Evolutionary conservation across 2,888 invertebrate species (phyloP).

Genomic region (Mycalesis mineus): DNA sequence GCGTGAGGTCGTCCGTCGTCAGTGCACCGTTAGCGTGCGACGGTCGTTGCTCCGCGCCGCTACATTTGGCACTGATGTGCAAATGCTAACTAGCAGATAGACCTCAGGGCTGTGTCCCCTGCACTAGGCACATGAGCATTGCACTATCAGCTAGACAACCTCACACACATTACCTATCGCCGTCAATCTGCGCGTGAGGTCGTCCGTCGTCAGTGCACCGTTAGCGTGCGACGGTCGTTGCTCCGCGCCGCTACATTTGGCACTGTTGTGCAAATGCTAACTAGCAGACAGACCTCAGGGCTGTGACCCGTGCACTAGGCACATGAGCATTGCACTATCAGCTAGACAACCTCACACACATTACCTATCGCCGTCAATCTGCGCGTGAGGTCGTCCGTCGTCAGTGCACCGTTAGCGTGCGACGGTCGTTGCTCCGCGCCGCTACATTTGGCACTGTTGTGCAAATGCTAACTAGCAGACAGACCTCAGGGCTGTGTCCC

Average conservation of each 20-base stretch:
- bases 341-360: not conserved
- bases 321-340: no score
- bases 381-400: not conserved
- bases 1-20: not conserved
- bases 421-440: conserved; percentile 56
- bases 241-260: conserved; percentile 36
- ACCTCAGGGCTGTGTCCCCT: no score
- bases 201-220: conserved; percentile 14
- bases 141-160: not conserved
- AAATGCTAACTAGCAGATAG: no score
- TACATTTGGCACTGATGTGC: no score
- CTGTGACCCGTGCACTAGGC: no score
- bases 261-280: no score
- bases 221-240: conserved; percentile 51
- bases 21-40: conserved; percentile 31
- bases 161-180: not conserved
- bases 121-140: no score
- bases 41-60: conserved; percentile 56
- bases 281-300: no score
- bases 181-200: not conserved
- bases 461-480: no score
- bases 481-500: no score
- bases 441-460: conserved; percentile 8
- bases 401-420: conserved; percentile 26
- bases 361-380: not conserved